Conservation (phyloP, 2,797 vertebrate species). For the Ciconia nigra region DNA sequence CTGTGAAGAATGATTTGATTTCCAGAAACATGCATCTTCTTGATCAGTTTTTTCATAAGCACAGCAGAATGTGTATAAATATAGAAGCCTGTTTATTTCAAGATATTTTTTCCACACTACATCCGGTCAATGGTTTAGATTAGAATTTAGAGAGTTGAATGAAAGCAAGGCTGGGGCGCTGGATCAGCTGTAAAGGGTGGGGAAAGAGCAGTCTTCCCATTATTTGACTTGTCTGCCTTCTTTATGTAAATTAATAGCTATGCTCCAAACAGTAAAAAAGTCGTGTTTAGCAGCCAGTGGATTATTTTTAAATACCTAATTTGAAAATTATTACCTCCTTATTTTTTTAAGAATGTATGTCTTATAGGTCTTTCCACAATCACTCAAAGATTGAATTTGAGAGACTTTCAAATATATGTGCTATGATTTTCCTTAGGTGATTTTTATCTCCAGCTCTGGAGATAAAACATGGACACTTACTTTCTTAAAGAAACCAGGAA, state of each 20-base stretch:
- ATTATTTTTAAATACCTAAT: not conserved
- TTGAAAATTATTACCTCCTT: not conserved
- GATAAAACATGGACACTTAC: not conserved
- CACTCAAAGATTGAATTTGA: not conserved
- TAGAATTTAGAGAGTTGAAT: not conserved
- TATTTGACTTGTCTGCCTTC: not conserved
- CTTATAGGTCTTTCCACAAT: not conserved
- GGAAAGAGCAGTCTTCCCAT: not conserved
- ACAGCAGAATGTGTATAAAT: not conserved
- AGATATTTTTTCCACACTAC: not conserved
- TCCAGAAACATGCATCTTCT: not conserved
- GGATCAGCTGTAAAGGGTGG: not conserved
- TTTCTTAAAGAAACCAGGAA: not conserved
- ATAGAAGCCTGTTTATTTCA: constrained; percentile 12
- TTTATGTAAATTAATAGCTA: not conserved
- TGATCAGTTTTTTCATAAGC: not conserved
- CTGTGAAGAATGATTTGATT: not conserved
- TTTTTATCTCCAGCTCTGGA: not conserved
- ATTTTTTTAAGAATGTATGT: not conserved
- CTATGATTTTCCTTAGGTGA: not conserved
- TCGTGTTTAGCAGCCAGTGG: not conserved
- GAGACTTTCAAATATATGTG: not conserved
- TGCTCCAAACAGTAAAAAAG: not conserved
- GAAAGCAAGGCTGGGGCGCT: not conserved
- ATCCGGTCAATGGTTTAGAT: not conserved